These are phyloP conservation scores for Zosterops borbonicus DNA, from an alignment of 2,113 vertebrate genomes.

Conservation along the genomic window DNA sequence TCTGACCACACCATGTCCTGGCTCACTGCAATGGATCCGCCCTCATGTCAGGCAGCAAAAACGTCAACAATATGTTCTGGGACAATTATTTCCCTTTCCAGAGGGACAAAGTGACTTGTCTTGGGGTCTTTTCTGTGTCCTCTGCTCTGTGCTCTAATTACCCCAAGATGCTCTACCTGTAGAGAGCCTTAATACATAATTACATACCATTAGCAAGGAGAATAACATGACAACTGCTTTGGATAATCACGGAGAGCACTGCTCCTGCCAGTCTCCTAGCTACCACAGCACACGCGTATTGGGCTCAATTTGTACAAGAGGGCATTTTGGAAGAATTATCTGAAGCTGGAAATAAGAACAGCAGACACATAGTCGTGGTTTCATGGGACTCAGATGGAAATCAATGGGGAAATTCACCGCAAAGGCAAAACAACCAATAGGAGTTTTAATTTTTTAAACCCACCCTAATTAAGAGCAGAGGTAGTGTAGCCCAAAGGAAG, in stretches of 20 bases:
- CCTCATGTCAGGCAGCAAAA: slow-evolving; percentile 31
- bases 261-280: slow-evolving; percentile 61
- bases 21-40: background rate
- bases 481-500: background rate
- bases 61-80: background rate
- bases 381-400: background rate
- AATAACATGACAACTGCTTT: slow-evolving; percentile 48
- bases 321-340: slow-evolving; percentile 27
- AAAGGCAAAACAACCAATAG: background rate
- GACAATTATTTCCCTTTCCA: slow-evolving; percentile 58
- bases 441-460: background rate
- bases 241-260: slow-evolving; percentile 37
- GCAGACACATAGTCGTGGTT: background rate
- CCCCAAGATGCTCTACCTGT: slow-evolving; percentile 36
- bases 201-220: slow-evolving; percentile 34
- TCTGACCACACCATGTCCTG: background rate
- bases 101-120: slow-evolving; percentile 40
- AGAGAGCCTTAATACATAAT: slow-evolving; percentile 51
- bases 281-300: background rate
- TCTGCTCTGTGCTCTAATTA: slow-evolving; percentile 42
- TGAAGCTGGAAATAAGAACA: background rate
- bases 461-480: background rate
- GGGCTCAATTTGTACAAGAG: background rate
- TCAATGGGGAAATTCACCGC: background rate
- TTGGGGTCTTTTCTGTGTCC: background rate